Conservation (phyloP, 2,113 vertebrate genomes). For the Cynocephalus volans region DNA sequence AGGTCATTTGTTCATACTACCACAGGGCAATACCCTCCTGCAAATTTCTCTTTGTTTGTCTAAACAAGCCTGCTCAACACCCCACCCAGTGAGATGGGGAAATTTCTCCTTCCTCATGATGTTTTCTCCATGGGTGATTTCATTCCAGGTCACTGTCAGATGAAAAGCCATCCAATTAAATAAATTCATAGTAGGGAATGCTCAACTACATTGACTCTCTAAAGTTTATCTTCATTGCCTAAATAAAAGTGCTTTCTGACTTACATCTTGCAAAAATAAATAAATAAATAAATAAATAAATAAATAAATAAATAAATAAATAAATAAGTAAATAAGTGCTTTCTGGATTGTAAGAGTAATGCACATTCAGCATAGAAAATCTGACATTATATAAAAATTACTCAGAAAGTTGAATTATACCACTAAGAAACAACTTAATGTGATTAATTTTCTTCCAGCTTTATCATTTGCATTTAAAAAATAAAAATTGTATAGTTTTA, state of each 20-base stretch:
- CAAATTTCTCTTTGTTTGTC: background rate
- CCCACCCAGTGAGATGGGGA: background rate
- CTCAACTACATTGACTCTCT: background rate
- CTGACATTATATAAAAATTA: background rate
- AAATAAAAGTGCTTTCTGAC: background rate
- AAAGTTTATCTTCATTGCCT: background rate
- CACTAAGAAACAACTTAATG: background rate
- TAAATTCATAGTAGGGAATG: background rate
- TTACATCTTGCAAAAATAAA: too few relatives aligned
- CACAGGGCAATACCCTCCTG: background rate
- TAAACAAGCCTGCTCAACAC: background rate
- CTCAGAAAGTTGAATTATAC: background rate
- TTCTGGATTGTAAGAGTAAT: background rate
- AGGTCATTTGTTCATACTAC: background rate
- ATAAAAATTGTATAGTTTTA: background rate
- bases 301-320: too few relatives aligned
- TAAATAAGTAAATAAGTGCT: background rate
- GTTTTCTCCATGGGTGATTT: background rate
- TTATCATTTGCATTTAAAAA: background rate
- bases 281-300: background rate
- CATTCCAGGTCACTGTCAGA: background rate
- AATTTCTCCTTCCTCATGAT: background rate
- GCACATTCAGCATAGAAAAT: background rate
- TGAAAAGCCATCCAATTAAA: background rate
- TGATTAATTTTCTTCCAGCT: background rate